These are phyloP conservation scores for Enteromius trimaculatus DNA, from an alignment of 2,797 vertebrate species.

Conservation along the genomic window DNA sequence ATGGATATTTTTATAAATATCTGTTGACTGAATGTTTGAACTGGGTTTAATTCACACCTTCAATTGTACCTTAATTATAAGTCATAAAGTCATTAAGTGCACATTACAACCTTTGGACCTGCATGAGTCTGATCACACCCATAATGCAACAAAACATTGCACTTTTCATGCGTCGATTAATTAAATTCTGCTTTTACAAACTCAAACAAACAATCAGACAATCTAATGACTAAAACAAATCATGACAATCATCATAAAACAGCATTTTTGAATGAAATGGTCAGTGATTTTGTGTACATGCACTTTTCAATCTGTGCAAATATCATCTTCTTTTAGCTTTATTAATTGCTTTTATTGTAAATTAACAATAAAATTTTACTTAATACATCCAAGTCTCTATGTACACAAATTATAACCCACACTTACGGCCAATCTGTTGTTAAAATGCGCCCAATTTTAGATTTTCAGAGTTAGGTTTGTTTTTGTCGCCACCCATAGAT, in stretches of 20 bases:
- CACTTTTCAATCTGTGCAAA: neutral
- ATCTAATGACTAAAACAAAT: neutral
- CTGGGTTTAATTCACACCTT: neutral
- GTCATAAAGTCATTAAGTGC: conserved; percentile 21
- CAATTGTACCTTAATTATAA: neutral
- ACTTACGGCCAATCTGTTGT: conserved; percentile 83
- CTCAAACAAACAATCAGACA: neutral
- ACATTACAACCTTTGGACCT: conserved; percentile 16
- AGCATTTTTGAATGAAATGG: conserved; percentile 6
- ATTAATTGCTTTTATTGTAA: neutral
- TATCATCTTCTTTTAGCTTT: neutral
- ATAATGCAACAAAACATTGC: conserved; percentile 8
- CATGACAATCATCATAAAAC: conserved; percentile 8
- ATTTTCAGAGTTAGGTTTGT: conserved; percentile 44
- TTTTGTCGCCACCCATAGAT: conserved; percentile 51
- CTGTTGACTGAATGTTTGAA: neutral
- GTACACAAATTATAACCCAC: conserved; percentile 64
- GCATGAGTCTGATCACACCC: conserved; percentile 17
- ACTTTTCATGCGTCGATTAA: neutral
- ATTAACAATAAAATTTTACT: neutral
- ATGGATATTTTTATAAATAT: neutral
- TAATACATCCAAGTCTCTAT: conserved; percentile 12
- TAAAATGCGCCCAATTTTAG: conserved; percentile 72
- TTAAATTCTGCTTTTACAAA: neutral
- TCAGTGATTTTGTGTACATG: conserved; percentile 39